Percentiles rank a stretch among this genome's conserved stretches.
These are phyloP conservation scores for Siderastrea radians DNA, from an alignment of 92 coral and sea anemone genomes.

Conservation along the genomic window DNA sequence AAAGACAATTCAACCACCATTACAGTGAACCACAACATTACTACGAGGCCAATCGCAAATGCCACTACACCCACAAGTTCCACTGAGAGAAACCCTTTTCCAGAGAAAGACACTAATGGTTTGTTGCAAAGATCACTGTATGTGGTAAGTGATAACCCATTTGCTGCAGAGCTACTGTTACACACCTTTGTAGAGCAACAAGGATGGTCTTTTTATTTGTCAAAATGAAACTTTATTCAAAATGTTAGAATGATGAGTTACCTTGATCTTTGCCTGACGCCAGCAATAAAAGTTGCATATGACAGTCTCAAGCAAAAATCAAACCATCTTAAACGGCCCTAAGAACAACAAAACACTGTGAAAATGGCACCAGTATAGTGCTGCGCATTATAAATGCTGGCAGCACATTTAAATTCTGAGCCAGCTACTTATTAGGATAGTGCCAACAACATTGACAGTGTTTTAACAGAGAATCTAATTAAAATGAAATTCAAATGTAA, in stretches of 20 bases:
- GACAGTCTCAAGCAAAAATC: no score
- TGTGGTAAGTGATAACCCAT: constrained; percentile 66
- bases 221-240: no score
- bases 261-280: no score
- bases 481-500: no score
- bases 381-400: not conserved
- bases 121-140: constrained; percentile 77
- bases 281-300: no score
- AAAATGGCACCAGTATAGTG: not conserved
- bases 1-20: not conserved
- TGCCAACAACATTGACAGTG: not conserved
- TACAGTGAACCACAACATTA: no score
- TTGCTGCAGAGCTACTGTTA: not conserved
- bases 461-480: no score
- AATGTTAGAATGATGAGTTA: not conserved
- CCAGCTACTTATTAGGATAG: not conserved
- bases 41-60: not conserved
- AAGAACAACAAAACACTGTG: no score
- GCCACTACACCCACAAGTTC: not conserved
- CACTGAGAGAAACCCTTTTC: no score
- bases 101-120: constrained; percentile 42
- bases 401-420: not conserved
- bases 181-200: not conserved
- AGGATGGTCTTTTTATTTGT: not conserved
- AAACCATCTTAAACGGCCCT: no score